Evolutionary conservation across 1,140 invertebrate genomes (phyloP), one percentile per base, ranked within the genome.

Genomic region (Heliconius melpomene): DNA sequence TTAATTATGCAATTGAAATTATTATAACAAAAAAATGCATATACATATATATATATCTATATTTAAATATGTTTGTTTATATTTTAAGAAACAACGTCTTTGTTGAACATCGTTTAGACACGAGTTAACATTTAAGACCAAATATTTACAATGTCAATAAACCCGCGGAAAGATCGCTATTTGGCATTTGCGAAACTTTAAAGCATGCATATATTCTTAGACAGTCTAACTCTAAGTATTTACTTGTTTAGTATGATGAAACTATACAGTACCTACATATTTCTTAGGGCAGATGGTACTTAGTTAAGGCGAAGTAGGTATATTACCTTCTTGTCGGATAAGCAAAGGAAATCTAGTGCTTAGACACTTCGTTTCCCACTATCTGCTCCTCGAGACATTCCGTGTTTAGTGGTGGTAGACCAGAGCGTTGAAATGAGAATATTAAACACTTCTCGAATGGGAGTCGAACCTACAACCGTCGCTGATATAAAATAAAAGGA

Each of bases 141-240:
- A 78, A 74, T 54, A 74, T 77, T 79, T 76, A 73, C 52, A 75
- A 20, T 72, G 78, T 82, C 81, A 82, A 82, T 79, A 82, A 82
- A 74, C 78, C 54, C 54, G n/a, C n/a, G 18, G 75, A 77, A 71
- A 77, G 60, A 77, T 77, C 36, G 75, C 60, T 60, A 50, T 77
- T 71, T 77, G 60, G 60, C 75, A 71, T 77, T 77, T 77, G 38
- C 57, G 60, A 71, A 75, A 77, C 38, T 77, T 29, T 66, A 70
- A 77, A 70, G 54, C 66, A 76, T 71, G 75, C 60, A 77, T 71
- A 77, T 71, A 77, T 71, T 70, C 26, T 66, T 66, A 66, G 26
- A 66, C 60, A 13, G 26, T 66, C 23, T 29, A 66, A 26, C 60
- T 23, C 26, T 66, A 26, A 26, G 54, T 60, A 60, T 60, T 66